Conservation (phyloP, 2,888 invertebrate genomes). For the Icerya purchasi region DNA sequence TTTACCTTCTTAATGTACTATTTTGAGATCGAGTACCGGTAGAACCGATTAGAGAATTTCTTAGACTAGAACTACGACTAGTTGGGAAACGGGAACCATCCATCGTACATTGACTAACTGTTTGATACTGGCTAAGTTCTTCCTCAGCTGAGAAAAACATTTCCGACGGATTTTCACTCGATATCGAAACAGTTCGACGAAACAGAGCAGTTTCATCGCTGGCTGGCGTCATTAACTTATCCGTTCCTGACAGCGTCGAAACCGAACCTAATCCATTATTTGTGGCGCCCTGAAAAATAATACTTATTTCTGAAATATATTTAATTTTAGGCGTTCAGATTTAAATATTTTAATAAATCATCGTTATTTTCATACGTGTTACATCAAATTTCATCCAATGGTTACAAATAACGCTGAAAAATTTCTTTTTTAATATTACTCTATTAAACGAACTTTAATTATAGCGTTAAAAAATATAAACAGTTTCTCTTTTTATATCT, state of each 20-base stretch:
- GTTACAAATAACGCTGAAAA: too few species aligned
- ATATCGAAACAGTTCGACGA: conserved; percentile 65
- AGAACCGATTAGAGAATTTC: conserved; percentile 18
- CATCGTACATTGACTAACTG: conserved; percentile 11
- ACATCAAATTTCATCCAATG: too few species aligned
- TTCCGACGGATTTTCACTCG: conserved; percentile 76
- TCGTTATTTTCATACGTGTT: too few species aligned
- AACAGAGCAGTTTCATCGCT: conserved; percentile 24
- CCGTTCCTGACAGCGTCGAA: conserved; percentile 4
- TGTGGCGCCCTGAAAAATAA: background rate
- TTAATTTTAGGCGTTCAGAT: too few species aligned
- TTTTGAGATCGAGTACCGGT: conserved; percentile 6
- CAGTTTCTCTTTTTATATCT: too few species aligned
- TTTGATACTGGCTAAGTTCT: conserved; percentile 35
- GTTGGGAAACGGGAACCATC: conserved; percentile 14
- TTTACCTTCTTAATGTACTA: conserved; percentile 4
- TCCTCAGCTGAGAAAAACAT: conserved; percentile 86
- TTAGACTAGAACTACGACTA: conserved; percentile 20
- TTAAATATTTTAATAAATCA: too few species aligned
- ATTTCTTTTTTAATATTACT: too few species aligned
- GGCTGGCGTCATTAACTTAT: conserved; percentile 1
- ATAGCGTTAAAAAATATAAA: too few species aligned
- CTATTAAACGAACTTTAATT: too few species aligned
- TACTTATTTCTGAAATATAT: background rate
- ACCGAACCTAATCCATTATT: conserved; percentile 2